phyloP scores from a whole-genome alignment of 1,140 invertebrate species.

The Heliconius hewitsoni region DNA sequence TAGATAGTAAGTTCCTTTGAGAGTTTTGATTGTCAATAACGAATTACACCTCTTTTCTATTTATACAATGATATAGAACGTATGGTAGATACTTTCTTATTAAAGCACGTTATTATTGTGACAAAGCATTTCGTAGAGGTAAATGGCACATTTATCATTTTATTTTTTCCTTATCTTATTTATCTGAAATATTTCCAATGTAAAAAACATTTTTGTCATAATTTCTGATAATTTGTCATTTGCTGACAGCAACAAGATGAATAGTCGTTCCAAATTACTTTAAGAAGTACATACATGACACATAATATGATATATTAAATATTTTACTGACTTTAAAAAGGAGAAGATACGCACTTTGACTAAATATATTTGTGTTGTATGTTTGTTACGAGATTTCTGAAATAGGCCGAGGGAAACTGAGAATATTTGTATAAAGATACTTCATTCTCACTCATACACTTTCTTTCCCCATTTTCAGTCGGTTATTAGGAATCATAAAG shows the following conservation, averaged over 20 bases:
- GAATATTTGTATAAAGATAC: too few species aligned
- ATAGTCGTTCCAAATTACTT: neutral
- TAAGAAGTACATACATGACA: neutral
- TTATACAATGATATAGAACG: too few species aligned
- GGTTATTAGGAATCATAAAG: too few species aligned
- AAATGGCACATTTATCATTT: neutral
- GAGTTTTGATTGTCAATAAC: too few species aligned
- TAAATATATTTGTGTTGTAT: too few species aligned
- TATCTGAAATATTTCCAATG: constrained; percentile 18
- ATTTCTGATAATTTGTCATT: constrained; percentile 19
- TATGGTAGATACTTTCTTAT: neutral
- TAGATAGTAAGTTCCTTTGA: too few species aligned
- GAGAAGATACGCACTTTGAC: too few species aligned
- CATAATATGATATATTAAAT: neutral
- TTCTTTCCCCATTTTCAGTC: too few species aligned
- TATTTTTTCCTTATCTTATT: neutral
- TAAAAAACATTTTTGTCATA: constrained; percentile 23
- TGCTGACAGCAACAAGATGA: constrained; percentile 20
- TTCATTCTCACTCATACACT: too few species aligned
- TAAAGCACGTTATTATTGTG: neutral
- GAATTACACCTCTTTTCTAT: too few species aligned
- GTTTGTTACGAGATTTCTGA: too few species aligned
- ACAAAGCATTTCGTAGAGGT: neutral
- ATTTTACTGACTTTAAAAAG: neutral
- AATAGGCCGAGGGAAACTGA: too few species aligned